phyloP scores from a whole-genome alignment of 1,140 invertebrate genomes.

The Zophobas atratus region DNA sequence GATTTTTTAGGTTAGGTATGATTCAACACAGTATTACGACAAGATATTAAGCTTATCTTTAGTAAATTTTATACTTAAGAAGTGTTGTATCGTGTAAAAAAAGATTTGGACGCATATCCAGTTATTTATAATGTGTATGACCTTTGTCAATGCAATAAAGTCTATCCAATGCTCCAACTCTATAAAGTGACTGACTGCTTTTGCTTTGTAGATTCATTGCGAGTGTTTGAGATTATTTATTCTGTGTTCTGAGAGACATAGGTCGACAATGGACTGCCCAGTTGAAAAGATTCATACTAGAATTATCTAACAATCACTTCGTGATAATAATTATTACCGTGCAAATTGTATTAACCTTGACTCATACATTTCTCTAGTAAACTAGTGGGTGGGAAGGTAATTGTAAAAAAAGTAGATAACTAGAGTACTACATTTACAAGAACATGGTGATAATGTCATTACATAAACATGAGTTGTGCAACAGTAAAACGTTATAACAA shows the following conservation, averaged over 20 bases:
- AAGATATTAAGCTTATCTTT: too few relatives aligned
- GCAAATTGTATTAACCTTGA: constrained; percentile 41
- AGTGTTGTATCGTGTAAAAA: neutral
- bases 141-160: constrained; percentile 26
- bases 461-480: too few relatives aligned
- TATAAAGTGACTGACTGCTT: too few relatives aligned
- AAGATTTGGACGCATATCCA: constrained; percentile 13
- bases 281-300: constrained; percentile 20
- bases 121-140: constrained; percentile 20
- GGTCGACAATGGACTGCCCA: constrained; percentile 12
- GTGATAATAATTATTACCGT: constrained; percentile 29
- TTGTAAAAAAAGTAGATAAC: constrained; percentile 6
- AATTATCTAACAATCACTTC: constrained; percentile 39
- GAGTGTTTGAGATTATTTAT: neutral
- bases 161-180: too few relatives aligned
- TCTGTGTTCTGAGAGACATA: neutral
- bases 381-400: too few relatives aligned
- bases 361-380: constrained; percentile 8
- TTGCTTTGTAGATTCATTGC: too few relatives aligned
- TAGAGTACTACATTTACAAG: constrained; percentile 4
- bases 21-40: too few relatives aligned
- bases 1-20: too few relatives aligned
- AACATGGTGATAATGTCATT: too few relatives aligned
- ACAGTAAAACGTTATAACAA: too few relatives aligned
- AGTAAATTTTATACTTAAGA: too few relatives aligned